These are phyloP conservation scores for Charina bottae DNA, from an alignment of 2,113 vertebrate genomes.

Conservation along the genomic window DNA sequence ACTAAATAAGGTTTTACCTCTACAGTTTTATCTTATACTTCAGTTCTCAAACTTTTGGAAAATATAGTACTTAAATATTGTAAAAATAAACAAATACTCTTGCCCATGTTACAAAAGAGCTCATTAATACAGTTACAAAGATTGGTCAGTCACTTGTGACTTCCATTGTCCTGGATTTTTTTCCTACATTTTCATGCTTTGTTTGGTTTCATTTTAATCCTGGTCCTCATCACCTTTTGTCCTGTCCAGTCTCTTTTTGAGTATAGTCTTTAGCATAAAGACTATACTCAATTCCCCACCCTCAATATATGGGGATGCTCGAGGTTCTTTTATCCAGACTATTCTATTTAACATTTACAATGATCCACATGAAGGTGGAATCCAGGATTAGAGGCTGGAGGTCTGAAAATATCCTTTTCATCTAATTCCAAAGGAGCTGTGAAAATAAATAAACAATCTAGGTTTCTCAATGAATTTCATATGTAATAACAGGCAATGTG, in stretches of 20 bases:
- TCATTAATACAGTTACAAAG: neutral
- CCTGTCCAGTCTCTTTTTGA: neutral
- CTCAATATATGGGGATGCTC: neutral
- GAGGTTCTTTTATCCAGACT: neutral
- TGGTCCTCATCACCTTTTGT: neutral
- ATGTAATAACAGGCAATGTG: neutral
- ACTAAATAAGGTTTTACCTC: neutral
- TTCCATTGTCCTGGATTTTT: neutral
- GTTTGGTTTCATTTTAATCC: neutral
- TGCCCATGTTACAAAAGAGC: neutral
- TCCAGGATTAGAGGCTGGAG: neutral
- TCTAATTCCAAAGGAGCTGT: neutral
- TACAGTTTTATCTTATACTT: neutral
- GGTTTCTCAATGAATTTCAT: neutral
- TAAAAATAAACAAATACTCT: neutral
- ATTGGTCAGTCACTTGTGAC: neutral
- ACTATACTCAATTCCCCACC: neutral
- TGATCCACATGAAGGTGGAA: neutral
- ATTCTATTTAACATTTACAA: neutral
- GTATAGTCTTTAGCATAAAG: neutral
- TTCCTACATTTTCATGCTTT: neutral
- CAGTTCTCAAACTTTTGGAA: neutral
- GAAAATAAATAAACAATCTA: neutral
- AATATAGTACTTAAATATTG: neutral
- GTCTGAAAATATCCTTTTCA: neutral